A percentile compares a stretch with the other conserved stretches of the same genome.
These are phyloP conservation scores for Nixonia krombeini DNA, from an alignment of 1,140 invertebrate species.

Conservation along the genomic window DNA sequence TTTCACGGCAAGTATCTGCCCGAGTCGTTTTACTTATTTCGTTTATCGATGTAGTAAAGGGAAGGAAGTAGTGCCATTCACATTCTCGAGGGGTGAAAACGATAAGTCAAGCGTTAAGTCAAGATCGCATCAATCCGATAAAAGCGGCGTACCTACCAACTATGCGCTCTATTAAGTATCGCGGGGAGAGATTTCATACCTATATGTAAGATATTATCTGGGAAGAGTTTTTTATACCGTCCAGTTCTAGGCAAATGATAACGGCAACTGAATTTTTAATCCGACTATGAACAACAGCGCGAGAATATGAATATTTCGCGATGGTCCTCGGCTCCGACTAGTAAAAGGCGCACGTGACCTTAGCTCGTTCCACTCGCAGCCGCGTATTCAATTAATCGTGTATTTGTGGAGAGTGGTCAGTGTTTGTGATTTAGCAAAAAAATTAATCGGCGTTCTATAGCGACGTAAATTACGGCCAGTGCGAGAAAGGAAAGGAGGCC, in stretches of 20 bases:
- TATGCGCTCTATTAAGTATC: conserved; percentile 26
- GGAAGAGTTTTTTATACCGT: conserved; percentile 15
- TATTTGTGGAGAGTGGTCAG: too few relatives aligned
- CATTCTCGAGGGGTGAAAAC: conserved; percentile 33
- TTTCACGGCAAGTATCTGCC: conserved; percentile 16
- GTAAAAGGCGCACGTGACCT: too few relatives aligned
- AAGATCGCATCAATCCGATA: conserved; percentile 44
- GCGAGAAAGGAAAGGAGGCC: too few relatives aligned
- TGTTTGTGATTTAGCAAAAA: too few relatives aligned
- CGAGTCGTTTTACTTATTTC: conserved; percentile 30
- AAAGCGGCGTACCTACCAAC: conserved; percentile 26
- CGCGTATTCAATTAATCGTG: too few relatives aligned
- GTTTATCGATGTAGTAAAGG: conserved; percentile 39
- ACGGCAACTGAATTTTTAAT: conserved; percentile 20
- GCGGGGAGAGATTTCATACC: conserved; percentile 29
- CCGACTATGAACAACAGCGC: conserved; percentile 12
- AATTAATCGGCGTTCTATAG: too few relatives aligned
- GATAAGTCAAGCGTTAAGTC: conserved; percentile 41
- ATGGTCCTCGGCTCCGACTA: too few relatives aligned
- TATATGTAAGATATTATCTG: conserved; percentile 24
- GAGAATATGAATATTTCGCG: too few relatives aligned
- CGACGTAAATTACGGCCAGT: too few relatives aligned
- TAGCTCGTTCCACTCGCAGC: too few relatives aligned
- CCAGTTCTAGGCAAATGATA: conserved; percentile 27
- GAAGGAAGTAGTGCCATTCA: conserved; percentile 39